Evolutionary conservation across 2,113 vertebrate species (phyloP), one percentile per base, ranked within the genome.

Genomic region (Ovis canadensis): DNA sequence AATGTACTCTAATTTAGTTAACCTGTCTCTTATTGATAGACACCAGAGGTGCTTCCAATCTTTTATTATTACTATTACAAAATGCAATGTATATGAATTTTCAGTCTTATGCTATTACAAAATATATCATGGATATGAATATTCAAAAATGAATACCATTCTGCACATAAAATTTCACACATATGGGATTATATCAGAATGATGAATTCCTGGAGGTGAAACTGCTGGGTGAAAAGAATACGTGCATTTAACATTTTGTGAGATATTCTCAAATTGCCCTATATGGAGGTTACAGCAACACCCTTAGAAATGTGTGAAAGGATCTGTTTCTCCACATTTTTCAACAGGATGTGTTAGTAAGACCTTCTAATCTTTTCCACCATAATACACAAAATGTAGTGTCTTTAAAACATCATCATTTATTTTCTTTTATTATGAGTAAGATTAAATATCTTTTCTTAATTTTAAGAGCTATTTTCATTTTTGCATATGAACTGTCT

Each of bases 71-170:
- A n/a, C 13, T 50, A 54, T 90, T 84, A 94, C 33, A 89, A 91
- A 92, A 95, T 81, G 3, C 54, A 92, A 87, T 84, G 10, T 91
- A 27, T 74, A 36, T 74, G 23, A 81, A 82, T 74, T 52, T 90
- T 88, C 12, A 45, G 59, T 40, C 81, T 62, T 90, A 64, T 78
- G 16, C 57, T 74, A 16, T 67, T 71, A 40, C 1, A 50, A 84
- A 90, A 95, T 78, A 64, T 62, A n/a, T 17, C 86, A 59, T 45
- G 27, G 40, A 81, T 6, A 96, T 94, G 86, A 97, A 95, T 95
- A 92, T 92, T 97, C 85, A 64, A 90, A 96, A 95, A n/a, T 84
- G 45, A 95, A 64, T 89, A 83, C 60, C 17, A 52, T 71, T 78
- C 15, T 83, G 36, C 60, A 89, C 91, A 45, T 59, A 82, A 85